Evolutionary conservation across 1,140 invertebrate genomes (phyloP), one percentile per base, ranked within the genome.

Genomic region (Phymastichus coffea): DNA sequence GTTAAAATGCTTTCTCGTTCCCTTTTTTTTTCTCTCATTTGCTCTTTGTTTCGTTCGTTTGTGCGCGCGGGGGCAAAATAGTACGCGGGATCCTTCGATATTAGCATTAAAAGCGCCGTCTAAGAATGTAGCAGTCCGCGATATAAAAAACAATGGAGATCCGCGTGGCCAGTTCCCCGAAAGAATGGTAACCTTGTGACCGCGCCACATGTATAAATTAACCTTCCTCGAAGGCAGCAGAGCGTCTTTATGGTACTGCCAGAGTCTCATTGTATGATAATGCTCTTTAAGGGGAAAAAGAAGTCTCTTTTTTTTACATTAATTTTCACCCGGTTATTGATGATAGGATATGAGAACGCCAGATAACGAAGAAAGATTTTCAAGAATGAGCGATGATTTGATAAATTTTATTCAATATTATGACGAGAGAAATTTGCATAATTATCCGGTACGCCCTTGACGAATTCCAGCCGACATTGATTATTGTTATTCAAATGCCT

Each of bases 401-500:
- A n/a, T 70, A 70, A 68, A 70, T 68, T 70, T 68, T 59, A 48
- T 43, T 66, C 66, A 72, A 70, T 69, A 70, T 65, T 65, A 37
- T 64, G 66, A 72, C 69, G 63, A 48, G 53, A 55, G 9, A 52
- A 52, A 72, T 75, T 71, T 67, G 47, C 71, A 70, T 70, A 65
- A 63, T 56, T 64, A 69, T 70, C 59, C 56, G 55, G 68, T 64
- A 64, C 49, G 58, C 40, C 61, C 56, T 66, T 63, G 60, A 58
- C 69, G 59, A 61, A 62, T 64, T 59, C 57, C 64, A 51, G 58
- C 57, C 60, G 38, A 66, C 69, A 71, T 68, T 56, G 54, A 63
- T 63, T 63, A 76, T 76, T 76, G 70, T 76, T 71, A 76, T 76
- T 76, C 72, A 74, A 76, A 76, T 75, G 22, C 23, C 52, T n/a